Conservation (phyloP, 1,140 invertebrate species). For the Bombus fervidus region DNA sequence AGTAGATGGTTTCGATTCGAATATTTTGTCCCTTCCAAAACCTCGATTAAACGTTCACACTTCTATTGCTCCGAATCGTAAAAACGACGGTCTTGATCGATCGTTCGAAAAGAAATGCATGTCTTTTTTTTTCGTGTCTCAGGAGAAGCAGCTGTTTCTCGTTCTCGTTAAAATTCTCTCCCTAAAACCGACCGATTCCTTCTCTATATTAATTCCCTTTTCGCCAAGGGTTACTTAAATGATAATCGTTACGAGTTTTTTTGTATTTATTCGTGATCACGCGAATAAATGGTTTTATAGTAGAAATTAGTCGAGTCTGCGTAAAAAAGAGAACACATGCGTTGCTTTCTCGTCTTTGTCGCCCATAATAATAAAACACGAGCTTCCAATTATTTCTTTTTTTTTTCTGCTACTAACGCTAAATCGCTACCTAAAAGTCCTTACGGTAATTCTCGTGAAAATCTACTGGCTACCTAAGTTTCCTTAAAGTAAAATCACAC, state of each 20-base stretch:
- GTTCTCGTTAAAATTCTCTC: background rate
- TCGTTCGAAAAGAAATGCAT: background rate
- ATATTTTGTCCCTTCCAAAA: no score
- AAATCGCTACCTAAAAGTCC: slow-evolving; percentile 28
- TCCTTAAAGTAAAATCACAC: slow-evolving; percentile 79
- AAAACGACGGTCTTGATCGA: slow-evolving; percentile 1
- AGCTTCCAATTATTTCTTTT: background rate
- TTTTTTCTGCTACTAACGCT: background rate
- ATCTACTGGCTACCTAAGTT: slow-evolving; percentile 61
- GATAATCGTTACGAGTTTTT: background rate
- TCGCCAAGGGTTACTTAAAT: background rate
- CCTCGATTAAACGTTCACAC: background rate
- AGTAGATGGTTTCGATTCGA: no score
- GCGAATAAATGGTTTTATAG: no score
- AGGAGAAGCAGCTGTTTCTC: background rate
- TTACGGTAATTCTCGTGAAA: slow-evolving; percentile 2
- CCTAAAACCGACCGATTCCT: background rate
- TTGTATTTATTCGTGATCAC: no score
- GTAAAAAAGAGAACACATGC: slow-evolving; percentile 60
- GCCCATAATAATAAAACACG: slow-evolving; percentile 39
- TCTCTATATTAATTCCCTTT: background rate
- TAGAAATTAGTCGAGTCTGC: slow-evolving; percentile 41
- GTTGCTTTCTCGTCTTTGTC: background rate
- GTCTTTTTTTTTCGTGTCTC: background rate
- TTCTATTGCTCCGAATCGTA: no score